Evolutionary conservation across 2,113 vertebrate genomes (phyloP).

Genomic region (Cranoglanis bouderius): DNA sequence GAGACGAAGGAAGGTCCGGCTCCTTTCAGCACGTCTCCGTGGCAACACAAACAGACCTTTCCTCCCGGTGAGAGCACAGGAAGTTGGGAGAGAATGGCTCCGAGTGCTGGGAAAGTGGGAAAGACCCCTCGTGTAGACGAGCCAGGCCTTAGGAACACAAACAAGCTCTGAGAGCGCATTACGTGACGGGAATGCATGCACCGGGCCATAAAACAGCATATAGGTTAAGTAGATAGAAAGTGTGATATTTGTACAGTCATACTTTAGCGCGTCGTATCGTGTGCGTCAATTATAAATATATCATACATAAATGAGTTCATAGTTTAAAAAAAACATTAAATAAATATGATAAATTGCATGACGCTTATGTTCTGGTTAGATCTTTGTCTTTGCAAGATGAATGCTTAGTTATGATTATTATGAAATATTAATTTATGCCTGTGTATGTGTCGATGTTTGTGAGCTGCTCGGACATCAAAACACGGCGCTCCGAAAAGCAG

Average conservation of each 20-base stretch:
- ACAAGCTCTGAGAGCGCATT: conserved; percentile 26
- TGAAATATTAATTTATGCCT: background rate
- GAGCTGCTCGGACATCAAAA: conserved; percentile 32
- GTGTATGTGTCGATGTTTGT: background rate
- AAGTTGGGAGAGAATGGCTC: conserved; percentile 54
- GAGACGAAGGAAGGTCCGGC: conserved; percentile 42
- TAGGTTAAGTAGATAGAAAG: background rate
- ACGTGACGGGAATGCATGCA: conserved; percentile 18
- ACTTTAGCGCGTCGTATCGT: background rate
- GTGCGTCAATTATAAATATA: background rate
- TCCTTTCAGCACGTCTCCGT: conserved; percentile 55
- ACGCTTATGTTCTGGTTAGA: background rate
- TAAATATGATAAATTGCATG: background rate
- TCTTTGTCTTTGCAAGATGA: background rate
- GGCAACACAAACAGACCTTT: conserved; percentile 57
- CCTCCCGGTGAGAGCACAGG: conserved; percentile 55
- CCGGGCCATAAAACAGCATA: background rate
- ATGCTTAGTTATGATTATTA: background rate
- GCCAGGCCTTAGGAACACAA: conserved; percentile 40
- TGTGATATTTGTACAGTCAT: background rate
- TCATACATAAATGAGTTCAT: too few species aligned
- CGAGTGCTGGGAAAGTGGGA: conserved; percentile 43
- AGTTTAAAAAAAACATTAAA: background rate
- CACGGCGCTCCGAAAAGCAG: conserved; percentile 27
- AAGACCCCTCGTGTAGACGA: conserved; percentile 41